Evolutionary conservation across 2,113 vertebrate species (phyloP).

Genomic region (Chamaea fasciata): DNA sequence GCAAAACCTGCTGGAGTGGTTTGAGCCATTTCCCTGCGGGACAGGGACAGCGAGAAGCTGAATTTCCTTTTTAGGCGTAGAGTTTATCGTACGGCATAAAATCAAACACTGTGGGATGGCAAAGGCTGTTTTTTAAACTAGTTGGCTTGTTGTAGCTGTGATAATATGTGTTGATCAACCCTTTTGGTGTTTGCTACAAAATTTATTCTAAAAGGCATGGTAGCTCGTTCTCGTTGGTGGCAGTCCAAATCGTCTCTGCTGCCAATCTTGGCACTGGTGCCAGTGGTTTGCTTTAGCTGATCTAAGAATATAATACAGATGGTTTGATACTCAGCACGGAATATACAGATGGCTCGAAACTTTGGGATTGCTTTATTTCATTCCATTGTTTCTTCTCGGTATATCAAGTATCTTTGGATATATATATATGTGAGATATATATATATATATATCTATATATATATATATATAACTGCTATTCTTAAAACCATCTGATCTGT

Average conservation of each 20-base stretch:
- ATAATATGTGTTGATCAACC: constrained; percentile 69
- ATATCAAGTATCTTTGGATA: not conserved
- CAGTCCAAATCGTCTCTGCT: constrained; percentile 36
- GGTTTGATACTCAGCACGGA: constrained; percentile 41
- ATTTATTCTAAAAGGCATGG: constrained; percentile 62
- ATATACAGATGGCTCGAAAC: constrained; percentile 54
- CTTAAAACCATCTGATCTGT: not conserved
- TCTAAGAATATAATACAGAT: constrained; percentile 67
- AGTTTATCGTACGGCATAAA: not conserved
- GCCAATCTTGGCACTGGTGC: constrained; percentile 64
- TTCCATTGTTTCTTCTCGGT: constrained; percentile 20
- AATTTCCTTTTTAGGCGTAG: not conserved
- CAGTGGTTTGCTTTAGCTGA: constrained; percentile 64
- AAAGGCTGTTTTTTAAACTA: constrained; percentile 45
- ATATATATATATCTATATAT: not conserved
- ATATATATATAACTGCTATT: not conserved
- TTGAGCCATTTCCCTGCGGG: not conserved
- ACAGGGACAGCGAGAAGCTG: not conserved
- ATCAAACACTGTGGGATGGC: constrained; percentile 45
- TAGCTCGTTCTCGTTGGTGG: constrained; percentile 46
- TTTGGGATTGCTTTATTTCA: constrained; percentile 1
- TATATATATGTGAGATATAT: not conserved
- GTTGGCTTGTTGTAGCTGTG: constrained; percentile 62
- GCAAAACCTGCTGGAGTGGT: not conserved
- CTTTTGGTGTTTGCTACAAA: constrained; percentile 65